Conservation (phyloP, 2,113 vertebrate species). For the Pipra filicauda region DNA sequence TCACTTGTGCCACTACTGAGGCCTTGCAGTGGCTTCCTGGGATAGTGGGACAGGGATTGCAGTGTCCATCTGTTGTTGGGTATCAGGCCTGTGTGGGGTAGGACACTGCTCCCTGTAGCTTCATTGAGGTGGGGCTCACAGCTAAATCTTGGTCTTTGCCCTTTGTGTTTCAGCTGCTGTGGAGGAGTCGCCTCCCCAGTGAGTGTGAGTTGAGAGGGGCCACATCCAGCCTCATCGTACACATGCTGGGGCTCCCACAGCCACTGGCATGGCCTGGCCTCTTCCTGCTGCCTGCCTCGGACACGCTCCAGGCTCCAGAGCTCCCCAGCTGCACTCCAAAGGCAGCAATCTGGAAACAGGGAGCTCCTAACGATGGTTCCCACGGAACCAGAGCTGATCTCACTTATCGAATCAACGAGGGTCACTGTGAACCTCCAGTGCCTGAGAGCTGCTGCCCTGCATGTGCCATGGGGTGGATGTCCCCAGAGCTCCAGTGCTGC, state of each 20-base stretch:
- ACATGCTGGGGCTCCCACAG: background rate
- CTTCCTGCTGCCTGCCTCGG: background rate
- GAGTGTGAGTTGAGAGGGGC: background rate
- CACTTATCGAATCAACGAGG: accelerated
- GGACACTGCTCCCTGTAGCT: background rate
- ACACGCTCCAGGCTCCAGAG: background rate
- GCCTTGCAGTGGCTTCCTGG: background rate
- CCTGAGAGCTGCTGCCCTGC: background rate
- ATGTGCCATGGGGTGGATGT: accelerated
- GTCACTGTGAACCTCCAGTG: background rate
- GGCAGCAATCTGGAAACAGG: background rate
- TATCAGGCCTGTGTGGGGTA: background rate
- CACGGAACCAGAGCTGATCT: background rate
- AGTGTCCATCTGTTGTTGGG: background rate
- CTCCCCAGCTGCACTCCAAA: background rate
- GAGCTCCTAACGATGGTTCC: slow-evolving; percentile 12
- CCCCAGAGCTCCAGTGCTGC: accelerated
- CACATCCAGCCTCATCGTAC: background rate
- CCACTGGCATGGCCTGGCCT: background rate
- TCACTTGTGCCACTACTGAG: background rate
- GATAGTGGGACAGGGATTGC: background rate
- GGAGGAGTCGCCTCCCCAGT: slow-evolving; percentile 66
- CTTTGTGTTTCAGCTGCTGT: slow-evolving; percentile 56
- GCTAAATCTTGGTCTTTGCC: background rate
- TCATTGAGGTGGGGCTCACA: background rate